A percentile compares a stretch with the other conserved stretches of the same genome.
Conservation (phyloP, 2,888 invertebrate genomes). For the Amphipoea lucens region DNA sequence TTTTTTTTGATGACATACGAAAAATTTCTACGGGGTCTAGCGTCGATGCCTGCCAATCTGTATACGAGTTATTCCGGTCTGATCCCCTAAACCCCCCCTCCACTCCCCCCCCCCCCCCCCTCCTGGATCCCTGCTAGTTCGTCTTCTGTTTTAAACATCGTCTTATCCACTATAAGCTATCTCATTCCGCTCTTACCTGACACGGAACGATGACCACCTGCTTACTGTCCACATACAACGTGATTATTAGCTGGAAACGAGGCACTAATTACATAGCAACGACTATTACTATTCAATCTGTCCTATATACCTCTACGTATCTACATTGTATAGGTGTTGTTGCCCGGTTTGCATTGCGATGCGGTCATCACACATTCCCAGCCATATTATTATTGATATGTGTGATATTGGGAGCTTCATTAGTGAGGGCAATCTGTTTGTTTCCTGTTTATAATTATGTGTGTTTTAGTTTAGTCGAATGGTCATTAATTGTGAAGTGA, state of each 20-base stretch:
- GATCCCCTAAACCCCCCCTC: too few species aligned
- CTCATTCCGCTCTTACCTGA: too few species aligned
- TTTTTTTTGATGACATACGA: too few species aligned
- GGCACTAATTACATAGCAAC: constrained; percentile 35
- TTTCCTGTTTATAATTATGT: constrained; percentile 15
- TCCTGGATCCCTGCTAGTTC: too few species aligned
- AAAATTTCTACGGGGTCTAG: too few species aligned
- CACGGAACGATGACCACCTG: neutral
- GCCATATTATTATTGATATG: constrained; percentile 36
- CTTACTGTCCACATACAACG: neutral
- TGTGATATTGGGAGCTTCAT: constrained; percentile 75
- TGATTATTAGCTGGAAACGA: constrained; percentile 18
- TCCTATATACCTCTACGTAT: neutral
- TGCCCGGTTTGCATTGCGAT: constrained; percentile 64
- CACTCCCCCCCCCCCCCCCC: too few species aligned
- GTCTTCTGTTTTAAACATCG: too few species aligned
- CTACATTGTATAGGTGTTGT: constrained; percentile 34
- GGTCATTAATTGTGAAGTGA: constrained; percentile 10
- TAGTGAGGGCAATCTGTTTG: constrained; percentile 65
- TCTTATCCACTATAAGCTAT: too few species aligned
- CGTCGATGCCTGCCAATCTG: too few species aligned
- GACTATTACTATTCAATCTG: constrained; percentile 42
- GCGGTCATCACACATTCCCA: constrained; percentile 70
- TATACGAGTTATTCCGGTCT: too few species aligned
- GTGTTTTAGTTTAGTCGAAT: constrained; percentile 1